phyloP scores from a whole-genome alignment of 2,888 invertebrate species.

The Tenthredo notha region DNA sequence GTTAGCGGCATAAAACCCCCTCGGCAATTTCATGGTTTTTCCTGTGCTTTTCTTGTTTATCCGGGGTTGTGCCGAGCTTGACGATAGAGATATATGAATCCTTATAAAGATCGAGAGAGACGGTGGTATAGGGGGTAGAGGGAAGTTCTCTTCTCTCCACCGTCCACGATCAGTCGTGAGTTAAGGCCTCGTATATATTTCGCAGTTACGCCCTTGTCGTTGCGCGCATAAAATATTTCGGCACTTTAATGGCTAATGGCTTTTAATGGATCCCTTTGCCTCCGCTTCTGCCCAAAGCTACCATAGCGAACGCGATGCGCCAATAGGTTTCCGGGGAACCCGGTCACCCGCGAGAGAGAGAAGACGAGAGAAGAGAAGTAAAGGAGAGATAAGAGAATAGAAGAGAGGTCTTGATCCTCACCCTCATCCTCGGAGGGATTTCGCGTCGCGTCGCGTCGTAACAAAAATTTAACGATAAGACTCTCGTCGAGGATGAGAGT shows the following conservation, averaged over 20 bases:
- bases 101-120: conserved; percentile 13
- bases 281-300: not conserved
- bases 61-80: not conserved
- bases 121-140: not conserved
- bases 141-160: conserved; percentile 8
- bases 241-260: conserved; percentile 72
- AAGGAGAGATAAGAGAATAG: not conserved
- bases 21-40: conserved; percentile 31
- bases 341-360: conserved; percentile 34
- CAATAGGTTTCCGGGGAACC: conserved; percentile 39
- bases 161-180: conserved; percentile 49
- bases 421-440: not conserved
- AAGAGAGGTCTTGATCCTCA: not conserved
- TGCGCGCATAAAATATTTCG: conserved; percentile 71
- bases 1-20: conserved; percentile 12
- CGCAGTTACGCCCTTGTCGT: conserved; percentile 67
- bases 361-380: not conserved
- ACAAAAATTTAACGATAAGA: not conserved
- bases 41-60: conserved; percentile 41
- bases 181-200: conserved; percentile 62
- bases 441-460: not conserved
- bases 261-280: conserved; percentile 67
- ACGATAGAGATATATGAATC: not conserved
- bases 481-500: not conserved
- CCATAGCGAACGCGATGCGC: not conserved